Conservation (phyloP, 1,140 invertebrate genomes). For the Euglossa dilemma region DNA sequence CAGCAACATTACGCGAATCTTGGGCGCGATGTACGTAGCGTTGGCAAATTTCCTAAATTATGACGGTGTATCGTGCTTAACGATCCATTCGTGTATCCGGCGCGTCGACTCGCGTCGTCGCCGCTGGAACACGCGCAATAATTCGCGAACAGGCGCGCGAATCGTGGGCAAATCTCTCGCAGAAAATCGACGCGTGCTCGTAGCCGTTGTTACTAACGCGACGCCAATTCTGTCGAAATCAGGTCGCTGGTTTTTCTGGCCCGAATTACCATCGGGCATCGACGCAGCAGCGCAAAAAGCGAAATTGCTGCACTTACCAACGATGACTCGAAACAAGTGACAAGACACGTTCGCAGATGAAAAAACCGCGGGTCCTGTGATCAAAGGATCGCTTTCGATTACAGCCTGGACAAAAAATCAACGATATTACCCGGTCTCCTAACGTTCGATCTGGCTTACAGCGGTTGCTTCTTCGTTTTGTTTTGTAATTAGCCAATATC, state of each 20-base stretch:
- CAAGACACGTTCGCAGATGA: conserved; percentile 44
- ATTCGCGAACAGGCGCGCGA: conserved; percentile 2
- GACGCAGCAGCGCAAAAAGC: conserved; percentile 53
- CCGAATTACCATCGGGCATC: conserved; percentile 51
- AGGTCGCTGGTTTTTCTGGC: conserved; percentile 57
- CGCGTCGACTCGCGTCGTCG: neutral
- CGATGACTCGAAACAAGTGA: conserved; percentile 66
- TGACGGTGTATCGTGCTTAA: neutral
- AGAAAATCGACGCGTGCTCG: conserved; percentile 34
- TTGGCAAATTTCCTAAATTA: neutral
- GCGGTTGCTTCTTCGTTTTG: conserved; percentile 4
- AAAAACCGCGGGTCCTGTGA: conserved; percentile 58
- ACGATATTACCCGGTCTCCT: conserved; percentile 7
- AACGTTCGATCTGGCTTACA: neutral
- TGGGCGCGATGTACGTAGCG: neutral
- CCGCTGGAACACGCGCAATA: neutral
- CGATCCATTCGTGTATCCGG: neutral
- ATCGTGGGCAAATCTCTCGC: conserved; percentile 29
- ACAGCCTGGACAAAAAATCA: neutral
- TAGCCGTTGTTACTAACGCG: conserved; percentile 37
- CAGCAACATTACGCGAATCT: neutral
- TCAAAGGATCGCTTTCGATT: conserved; percentile 68
- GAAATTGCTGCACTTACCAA: conserved; percentile 67
- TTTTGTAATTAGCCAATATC: neutral
- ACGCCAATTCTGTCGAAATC: conserved; percentile 46